These are phyloP conservation scores for Bradypodion ventrale DNA, from an alignment of 2,797 vertebrate species.

Conservation along the genomic window DNA sequence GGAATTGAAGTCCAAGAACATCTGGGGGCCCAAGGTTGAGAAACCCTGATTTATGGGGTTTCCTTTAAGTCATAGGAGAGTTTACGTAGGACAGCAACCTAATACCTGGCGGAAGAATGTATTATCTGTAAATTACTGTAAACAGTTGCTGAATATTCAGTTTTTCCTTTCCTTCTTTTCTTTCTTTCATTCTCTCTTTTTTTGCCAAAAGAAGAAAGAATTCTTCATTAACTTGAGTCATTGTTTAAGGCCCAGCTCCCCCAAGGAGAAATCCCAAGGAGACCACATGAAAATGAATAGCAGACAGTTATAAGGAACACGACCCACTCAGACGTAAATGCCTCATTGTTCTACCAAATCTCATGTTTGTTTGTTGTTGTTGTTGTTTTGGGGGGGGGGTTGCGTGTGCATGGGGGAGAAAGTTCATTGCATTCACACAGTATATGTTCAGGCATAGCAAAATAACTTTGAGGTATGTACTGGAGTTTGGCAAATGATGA, in stretches of 20 bases:
- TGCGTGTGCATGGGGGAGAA: not conserved
- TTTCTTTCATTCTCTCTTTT: not conserved
- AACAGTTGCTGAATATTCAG: not conserved
- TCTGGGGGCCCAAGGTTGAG: no score
- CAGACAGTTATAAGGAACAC: not conserved
- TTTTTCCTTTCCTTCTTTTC: not conserved
- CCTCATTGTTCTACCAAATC: constrained; percentile 19
- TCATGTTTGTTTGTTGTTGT: no score
- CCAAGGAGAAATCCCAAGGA: not conserved
- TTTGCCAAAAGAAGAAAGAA: not conserved
- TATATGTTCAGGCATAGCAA: constrained; percentile 28
- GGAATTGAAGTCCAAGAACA: no score
- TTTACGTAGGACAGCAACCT: not conserved
- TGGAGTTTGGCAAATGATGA: constrained; percentile 47
- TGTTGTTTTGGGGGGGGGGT: not conserved
- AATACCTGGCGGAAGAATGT: not conserved
- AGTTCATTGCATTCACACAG: constrained; percentile 38
- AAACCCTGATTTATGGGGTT: no score
- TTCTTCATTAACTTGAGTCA: not conserved
- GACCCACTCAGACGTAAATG: constrained; percentile 10
- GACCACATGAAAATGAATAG: constrained; percentile 13
- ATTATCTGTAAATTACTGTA: not conserved
- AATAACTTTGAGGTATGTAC: constrained; percentile 4
- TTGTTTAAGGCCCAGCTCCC: not conserved
- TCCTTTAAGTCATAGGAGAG: not conserved